Conservation (phyloP, 2,888 invertebrate species). For the Exocentrus adspersus region DNA sequence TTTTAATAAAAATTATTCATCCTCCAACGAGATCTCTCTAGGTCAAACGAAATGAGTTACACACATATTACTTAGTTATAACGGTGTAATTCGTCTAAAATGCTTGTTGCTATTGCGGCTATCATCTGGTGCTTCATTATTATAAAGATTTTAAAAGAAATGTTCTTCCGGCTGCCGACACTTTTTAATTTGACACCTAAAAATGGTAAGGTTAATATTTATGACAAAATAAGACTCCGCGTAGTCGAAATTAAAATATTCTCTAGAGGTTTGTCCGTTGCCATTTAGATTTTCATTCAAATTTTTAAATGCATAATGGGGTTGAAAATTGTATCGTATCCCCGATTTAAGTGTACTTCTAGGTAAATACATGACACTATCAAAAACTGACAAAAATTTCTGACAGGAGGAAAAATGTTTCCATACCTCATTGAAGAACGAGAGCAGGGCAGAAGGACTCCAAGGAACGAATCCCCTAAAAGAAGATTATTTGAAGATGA, state of each 20-base stretch:
- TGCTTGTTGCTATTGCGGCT: constrained; percentile 17
- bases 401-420: constrained; percentile 59
- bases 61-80: constrained; percentile 3
- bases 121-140: constrained; percentile 28
- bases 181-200: constrained; percentile 36
- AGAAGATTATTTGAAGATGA: constrained; percentile 39
- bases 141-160: constrained; percentile 30
- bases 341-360: neutral
- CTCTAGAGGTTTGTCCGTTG: no score
- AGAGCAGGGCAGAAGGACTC: constrained; percentile 45
- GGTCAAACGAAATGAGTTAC: constrained; percentile 14
- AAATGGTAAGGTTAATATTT: constrained; percentile 40
- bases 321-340: no score
- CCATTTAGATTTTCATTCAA: no score
- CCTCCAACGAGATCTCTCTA: constrained; percentile 8
- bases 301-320: no score
- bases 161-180: constrained; percentile 39
- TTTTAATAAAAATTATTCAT: constrained; percentile 28
- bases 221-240: constrained; percentile 23
- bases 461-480: constrained; percentile 38
- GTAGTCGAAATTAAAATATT: no score
- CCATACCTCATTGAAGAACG: constrained; percentile 53
- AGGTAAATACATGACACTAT: constrained; percentile 24
- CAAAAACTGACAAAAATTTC: constrained; percentile 42
- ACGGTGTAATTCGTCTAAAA: constrained; percentile 7